Evolutionary conservation across 2,113 vertebrate species (phyloP).

Genomic region (Burhinus bistriatus): DNA sequence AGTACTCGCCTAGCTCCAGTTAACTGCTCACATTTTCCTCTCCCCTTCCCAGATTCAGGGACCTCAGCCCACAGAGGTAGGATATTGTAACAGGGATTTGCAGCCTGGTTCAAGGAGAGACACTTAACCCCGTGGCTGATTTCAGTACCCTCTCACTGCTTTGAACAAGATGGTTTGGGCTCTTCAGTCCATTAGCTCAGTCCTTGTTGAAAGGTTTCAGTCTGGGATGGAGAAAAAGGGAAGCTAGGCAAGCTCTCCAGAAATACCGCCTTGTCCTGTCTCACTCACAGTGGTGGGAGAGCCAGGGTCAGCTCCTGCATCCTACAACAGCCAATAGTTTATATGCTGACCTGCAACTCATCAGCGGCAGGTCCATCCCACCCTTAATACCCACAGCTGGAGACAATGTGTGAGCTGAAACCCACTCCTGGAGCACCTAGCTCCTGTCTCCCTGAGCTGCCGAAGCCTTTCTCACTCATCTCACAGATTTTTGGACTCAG

Average conservation of each 20-base stretch:
- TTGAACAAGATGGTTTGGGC: background rate
- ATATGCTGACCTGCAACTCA: background rate
- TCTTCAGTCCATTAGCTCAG: background rate
- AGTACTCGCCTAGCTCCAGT: background rate
- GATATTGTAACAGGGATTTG: background rate
- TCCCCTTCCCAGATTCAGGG: background rate
- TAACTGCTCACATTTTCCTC: background rate
- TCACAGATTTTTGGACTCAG: background rate
- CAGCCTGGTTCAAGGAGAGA: background rate
- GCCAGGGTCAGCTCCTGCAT: background rate
- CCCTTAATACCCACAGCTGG: background rate
- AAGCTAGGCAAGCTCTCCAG: background rate
- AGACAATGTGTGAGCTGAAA: background rate
- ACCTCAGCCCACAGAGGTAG: background rate
- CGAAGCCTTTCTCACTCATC: background rate
- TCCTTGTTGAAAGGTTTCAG: background rate
- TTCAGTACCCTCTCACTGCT: background rate
- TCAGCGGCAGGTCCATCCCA: background rate
- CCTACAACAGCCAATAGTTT: background rate
- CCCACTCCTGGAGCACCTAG: background rate
- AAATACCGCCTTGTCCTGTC: background rate
- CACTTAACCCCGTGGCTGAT: accelerated
- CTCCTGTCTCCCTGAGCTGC: background rate
- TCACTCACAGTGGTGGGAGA: accelerated
- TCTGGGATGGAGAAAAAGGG: background rate